Evolutionary conservation across 2,888 invertebrate species (phyloP).

Genomic region (Pheosia gnoma): DNA sequence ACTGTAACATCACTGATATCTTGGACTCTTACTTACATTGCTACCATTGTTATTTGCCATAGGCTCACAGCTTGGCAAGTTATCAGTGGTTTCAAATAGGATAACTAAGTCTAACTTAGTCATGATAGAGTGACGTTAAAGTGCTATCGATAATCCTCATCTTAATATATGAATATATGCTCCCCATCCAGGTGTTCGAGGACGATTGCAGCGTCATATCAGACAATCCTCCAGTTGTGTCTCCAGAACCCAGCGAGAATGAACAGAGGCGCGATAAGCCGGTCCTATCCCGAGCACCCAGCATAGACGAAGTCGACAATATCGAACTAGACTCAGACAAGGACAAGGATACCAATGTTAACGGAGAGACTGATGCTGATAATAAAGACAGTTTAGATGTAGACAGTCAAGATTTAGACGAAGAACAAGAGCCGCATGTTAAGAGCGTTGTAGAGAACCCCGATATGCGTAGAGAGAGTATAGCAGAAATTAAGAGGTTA

Average conservation of each 20-base stretch:
- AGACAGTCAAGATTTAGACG: slow-evolving; percentile 82
- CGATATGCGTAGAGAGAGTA: slow-evolving; percentile 75
- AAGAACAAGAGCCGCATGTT: slow-evolving; percentile 67
- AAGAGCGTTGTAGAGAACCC: slow-evolving; percentile 77
- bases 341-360: slow-evolving; percentile 68
- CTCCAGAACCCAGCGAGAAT: slow-evolving; percentile 77
- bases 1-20: too few species aligned
- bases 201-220: slow-evolving; percentile 84
- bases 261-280: slow-evolving; percentile 72
- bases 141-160: too few species aligned
- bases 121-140: too few species aligned
- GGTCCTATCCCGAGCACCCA: slow-evolving; percentile 72
- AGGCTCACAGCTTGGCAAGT: too few species aligned
- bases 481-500: slow-evolving; percentile 77
- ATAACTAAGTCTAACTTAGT: too few species aligned
- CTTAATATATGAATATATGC: neutral
- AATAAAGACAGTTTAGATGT: slow-evolving; percentile 63
- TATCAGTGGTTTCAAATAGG: too few species aligned
- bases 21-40: too few species aligned
- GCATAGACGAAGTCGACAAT: slow-evolving; percentile 79
- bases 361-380: slow-evolving; percentile 84
- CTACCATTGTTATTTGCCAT: too few species aligned
- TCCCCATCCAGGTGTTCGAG: slow-evolving; percentile 76
- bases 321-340: slow-evolving; percentile 73
- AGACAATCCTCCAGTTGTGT: slow-evolving; percentile 79